A percentile compares a stretch with the other conserved stretches of the same genome.
Evolutionary conservation across 2,113 vertebrate genomes (phyloP).

Genomic region (Thermophis baileyi): DNA sequence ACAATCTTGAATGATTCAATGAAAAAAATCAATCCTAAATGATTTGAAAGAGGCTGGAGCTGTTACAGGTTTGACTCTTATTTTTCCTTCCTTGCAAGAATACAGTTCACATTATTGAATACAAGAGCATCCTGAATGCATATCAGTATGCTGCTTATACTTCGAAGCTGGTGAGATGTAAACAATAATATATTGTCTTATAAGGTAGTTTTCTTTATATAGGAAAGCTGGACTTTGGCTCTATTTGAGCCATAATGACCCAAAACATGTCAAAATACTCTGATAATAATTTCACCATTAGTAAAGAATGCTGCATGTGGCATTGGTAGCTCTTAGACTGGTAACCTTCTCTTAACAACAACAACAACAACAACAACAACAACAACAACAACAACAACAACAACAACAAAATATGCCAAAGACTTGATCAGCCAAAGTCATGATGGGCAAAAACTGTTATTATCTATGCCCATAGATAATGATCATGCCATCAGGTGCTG

Average conservation of each 20-base stretch:
- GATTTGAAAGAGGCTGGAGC: not conserved
- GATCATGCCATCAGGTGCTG: not conserved
- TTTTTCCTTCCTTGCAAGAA: not conserved
- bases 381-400: too few relatives aligned
- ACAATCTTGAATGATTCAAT: not conserved
- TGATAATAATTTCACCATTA: not conserved
- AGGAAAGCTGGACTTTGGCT: not conserved
- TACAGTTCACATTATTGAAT: not conserved
- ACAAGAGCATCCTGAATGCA: not conserved
- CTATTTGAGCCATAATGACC: not conserved
- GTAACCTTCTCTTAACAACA: not conserved
- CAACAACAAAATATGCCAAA: not conserved
- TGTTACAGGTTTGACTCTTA: not conserved
- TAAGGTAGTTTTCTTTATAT: not conserved
- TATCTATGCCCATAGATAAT: not conserved
- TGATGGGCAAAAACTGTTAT: not conserved
- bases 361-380: not conserved
- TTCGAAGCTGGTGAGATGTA: not conserved
- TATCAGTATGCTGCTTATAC: not conserved
- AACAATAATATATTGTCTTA: not conserved
- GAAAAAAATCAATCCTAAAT: not conserved
- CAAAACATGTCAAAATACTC: not conserved
- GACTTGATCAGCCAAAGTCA: not conserved
- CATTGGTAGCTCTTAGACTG: not conserved
- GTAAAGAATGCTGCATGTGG: not conserved